Percentiles rank a stretch among this genome's conserved stretches.
Evolutionary conservation across 1,140 invertebrate species (phyloP).

Genomic region (Pachypsylla venusta): DNA sequence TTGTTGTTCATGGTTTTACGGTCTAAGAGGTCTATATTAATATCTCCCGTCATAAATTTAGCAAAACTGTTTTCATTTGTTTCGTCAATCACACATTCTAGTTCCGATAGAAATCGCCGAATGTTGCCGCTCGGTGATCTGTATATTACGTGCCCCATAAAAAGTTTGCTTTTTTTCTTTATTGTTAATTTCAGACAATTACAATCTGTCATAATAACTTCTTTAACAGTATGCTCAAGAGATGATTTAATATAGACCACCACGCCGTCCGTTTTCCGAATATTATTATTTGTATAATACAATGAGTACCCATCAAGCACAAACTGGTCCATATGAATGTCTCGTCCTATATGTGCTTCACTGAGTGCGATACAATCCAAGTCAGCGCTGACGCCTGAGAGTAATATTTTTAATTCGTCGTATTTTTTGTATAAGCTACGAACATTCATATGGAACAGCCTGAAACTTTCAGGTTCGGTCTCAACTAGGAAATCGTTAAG

Average conservation of each 20-base stretch:
- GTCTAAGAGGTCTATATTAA: background rate
- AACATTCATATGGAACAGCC: background rate
- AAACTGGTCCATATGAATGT: background rate
- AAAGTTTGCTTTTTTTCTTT: background rate
- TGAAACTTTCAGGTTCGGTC: background rate
- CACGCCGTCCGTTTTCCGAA: background rate
- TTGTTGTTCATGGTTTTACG: background rate
- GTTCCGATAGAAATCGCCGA: background rate
- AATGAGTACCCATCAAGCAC: background rate
- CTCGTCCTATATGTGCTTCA: background rate
- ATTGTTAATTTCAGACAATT: background rate
- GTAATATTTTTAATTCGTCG: background rate
- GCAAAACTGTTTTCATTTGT: background rate
- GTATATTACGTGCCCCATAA: background rate
- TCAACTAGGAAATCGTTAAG: background rate
- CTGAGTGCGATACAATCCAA: background rate
- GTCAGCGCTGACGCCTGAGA: background rate
- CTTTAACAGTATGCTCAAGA: background rate
- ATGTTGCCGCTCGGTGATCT: background rate
- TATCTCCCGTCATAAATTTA: background rate
- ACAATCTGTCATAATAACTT: background rate
- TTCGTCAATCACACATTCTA: background rate
- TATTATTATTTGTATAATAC: background rate
- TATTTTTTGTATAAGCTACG: background rate
- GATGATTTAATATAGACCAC: background rate